phyloP scores from a whole-genome alignment of 2,797 vertebrate genomes.

The Lagorchestes hirsutus region DNA sequence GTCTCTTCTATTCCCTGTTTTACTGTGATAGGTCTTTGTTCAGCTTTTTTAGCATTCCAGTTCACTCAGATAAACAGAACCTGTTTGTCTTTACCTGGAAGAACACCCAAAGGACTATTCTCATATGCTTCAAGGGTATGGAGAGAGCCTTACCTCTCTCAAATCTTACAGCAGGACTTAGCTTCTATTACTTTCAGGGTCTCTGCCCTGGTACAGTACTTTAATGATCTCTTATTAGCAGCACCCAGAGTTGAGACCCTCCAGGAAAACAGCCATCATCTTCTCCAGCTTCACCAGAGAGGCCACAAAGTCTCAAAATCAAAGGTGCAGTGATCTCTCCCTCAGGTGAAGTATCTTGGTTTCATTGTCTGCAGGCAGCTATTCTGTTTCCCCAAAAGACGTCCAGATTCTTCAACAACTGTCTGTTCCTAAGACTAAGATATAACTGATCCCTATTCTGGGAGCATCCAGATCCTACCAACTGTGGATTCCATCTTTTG shows the following conservation, averaged over 20 bases:
- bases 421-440: neutral
- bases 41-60: neutral
- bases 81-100: neutral
- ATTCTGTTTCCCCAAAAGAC: neutral
- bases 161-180: neutral
- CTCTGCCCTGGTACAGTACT: neutral
- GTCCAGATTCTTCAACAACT: neutral
- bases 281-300: neutral
- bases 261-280: neutral
- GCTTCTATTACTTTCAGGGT: neutral
- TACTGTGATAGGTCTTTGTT: neutral
- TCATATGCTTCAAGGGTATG: neutral
- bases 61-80: neutral
- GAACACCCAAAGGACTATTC: neutral
- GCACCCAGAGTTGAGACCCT: neutral
- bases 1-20: neutral
- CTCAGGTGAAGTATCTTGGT: neutral
- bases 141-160: neutral
- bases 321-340: neutral
- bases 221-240: neutral
- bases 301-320: neutral
- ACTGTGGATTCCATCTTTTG: neutral
- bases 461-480: neutral
- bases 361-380: neutral
- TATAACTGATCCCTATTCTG: neutral